Percentiles rank a stretch among this genome's conserved stretches.
Evolutionary conservation across 2,113 vertebrate species (phyloP).

Genomic region (Ctenomys sociabilis): DNA sequence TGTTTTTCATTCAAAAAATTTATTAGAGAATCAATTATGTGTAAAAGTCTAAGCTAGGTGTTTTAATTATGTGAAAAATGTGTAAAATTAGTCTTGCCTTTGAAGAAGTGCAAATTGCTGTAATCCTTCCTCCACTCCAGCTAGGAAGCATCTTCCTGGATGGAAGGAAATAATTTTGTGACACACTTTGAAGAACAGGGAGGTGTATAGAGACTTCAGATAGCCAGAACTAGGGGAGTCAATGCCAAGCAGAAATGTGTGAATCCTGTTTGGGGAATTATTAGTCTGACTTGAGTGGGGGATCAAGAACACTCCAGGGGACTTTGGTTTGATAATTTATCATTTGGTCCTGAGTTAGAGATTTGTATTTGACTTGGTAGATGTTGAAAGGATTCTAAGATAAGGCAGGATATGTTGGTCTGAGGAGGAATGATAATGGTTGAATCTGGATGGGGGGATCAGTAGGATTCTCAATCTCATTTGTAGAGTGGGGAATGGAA

Average conservation of each 20-base stretch:
- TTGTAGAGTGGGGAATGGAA: background rate
- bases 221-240: background rate
- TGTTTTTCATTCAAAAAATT: background rate
- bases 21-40: background rate
- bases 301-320: background rate
- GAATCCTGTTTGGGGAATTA: fast-evolving
- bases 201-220: background rate
- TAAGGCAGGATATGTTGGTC: background rate
- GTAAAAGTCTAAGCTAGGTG: background rate
- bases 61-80: conserved; percentile 5
- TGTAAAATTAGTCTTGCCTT: background rate
- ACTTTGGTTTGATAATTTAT: background rate
- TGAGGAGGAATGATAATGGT: background rate
- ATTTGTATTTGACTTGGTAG: background rate
- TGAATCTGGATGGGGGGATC: background rate
- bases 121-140: background rate
- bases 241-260: background rate
- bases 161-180: background rate
- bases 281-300: background rate
- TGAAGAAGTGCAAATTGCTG: background rate
- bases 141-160: background rate
- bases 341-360: background rate
- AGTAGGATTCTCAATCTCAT: fast-evolving
- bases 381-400: background rate
- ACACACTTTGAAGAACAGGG: background rate